Percentiles rank a stretch among this genome's conserved stretches.
Evolutionary conservation across 2,888 invertebrate genomes (phyloP).

Genomic region (Phasia obesa): DNA sequence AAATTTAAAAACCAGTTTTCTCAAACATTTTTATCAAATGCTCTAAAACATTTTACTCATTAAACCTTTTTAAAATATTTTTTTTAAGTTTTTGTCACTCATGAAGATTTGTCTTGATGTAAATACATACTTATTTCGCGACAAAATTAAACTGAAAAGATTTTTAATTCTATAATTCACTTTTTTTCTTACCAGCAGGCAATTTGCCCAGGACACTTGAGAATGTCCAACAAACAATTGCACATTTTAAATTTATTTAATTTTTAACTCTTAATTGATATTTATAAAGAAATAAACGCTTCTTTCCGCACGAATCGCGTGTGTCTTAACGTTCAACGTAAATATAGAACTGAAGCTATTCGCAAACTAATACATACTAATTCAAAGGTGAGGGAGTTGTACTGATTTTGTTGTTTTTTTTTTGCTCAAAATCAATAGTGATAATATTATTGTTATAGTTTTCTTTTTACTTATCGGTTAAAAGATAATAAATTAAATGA

Average conservation of each 20-base stretch:
- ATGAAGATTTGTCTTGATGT: too few relatives aligned
- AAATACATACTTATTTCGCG: too few relatives aligned
- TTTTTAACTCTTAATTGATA: neutral
- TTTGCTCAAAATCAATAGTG: neutral
- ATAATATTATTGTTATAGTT: neutral
- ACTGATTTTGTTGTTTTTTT: too few relatives aligned
- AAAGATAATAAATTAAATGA: neutral
- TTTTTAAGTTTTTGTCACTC: too few relatives aligned
- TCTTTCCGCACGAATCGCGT: neutral
- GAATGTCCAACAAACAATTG: constrained; percentile 77
- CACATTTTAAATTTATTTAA: constrained; percentile 76
- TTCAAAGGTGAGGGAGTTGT: too few relatives aligned
- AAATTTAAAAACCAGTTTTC: too few relatives aligned
- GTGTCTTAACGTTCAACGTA: constrained; percentile 4
- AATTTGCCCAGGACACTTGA: constrained; percentile 80
- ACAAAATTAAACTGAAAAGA: neutral
- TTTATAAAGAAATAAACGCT: neutral
- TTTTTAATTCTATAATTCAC: neutral
- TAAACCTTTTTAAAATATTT: too few relatives aligned
- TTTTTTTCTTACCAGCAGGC: constrained; percentile 78
- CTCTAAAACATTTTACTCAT: too few relatives aligned
- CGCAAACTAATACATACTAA: neutral
- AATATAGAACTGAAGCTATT: neutral
- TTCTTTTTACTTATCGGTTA: neutral
- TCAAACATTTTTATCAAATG: too few relatives aligned